Evolutionary conservation across 2,797 vertebrate genomes (phyloP).

Genomic region (Arnoldichthys spilopterus): DNA sequence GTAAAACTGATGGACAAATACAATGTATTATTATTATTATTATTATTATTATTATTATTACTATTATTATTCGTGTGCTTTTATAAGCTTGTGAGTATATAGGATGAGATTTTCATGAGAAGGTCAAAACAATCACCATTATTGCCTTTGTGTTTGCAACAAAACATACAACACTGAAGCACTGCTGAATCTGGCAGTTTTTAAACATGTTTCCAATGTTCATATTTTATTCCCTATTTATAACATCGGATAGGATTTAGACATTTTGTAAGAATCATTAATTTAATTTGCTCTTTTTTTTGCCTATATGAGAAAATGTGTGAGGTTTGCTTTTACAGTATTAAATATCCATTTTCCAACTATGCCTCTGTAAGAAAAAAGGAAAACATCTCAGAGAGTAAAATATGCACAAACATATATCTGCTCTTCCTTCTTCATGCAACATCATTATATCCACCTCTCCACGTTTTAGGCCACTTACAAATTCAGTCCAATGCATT

Average conservation of each 20-base stretch:
- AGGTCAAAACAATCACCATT: slow-evolving; percentile 78
- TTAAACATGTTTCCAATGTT: slow-evolving; percentile 73
- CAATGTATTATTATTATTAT: slow-evolving; percentile 63
- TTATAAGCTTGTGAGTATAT: slow-evolving; percentile 68
- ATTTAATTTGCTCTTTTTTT: slow-evolving; percentile 74
- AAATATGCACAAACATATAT: slow-evolving; percentile 73
- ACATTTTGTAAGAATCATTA: slow-evolving; percentile 76
- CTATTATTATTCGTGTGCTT: slow-evolving; percentile 68
- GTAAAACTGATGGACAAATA: slow-evolving; percentile 72
- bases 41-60: slow-evolving; percentile 70
- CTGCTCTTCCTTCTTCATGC: slow-evolving; percentile 46
- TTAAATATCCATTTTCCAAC: slow-evolving; percentile 83
- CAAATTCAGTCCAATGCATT: background rate
- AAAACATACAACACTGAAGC: slow-evolving; percentile 76
- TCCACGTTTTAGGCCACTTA: slow-evolving; percentile 17
- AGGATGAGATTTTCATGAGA: slow-evolving; percentile 64
- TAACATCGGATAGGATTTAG: slow-evolving; percentile 75
- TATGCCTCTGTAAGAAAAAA: slow-evolving; percentile 78
- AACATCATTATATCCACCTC: background rate
- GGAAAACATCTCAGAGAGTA: slow-evolving; percentile 65
- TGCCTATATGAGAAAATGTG: slow-evolving; percentile 62
- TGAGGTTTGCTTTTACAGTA: slow-evolving; percentile 77
- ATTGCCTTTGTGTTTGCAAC: slow-evolving; percentile 85
- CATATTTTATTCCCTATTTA: slow-evolving; percentile 74
- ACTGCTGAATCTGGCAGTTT: slow-evolving; percentile 72